Evolutionary conservation across 2,797 vertebrate genomes (phyloP).

Genomic region (Leptatherina wallacei): DNA sequence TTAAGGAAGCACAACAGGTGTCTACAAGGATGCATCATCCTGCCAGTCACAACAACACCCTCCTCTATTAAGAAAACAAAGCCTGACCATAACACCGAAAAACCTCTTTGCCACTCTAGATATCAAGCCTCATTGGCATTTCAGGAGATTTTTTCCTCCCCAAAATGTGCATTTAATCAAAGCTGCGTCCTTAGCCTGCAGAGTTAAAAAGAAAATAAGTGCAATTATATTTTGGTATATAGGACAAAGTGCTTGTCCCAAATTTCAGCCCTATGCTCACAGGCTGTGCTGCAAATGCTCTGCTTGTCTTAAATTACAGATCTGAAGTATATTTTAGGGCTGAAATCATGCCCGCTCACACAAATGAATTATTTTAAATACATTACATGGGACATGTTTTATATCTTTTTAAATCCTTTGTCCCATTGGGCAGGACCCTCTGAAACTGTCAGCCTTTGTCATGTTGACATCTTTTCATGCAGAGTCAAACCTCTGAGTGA

Average conservation of each 20-base stretch:
- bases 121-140: background rate
- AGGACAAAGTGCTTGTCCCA: background rate
- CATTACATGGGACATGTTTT: conserved; percentile 8
- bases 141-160: background rate
- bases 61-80: background rate
- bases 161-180: background rate
- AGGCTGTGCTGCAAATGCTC: background rate
- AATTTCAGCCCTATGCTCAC: background rate
- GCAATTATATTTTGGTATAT: background rate
- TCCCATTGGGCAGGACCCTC: conserved; percentile 9
- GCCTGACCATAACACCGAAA: background rate
- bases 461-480: background rate
- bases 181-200: background rate
- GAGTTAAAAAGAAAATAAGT: background rate
- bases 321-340: background rate
- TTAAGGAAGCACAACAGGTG: conserved; percentile 71
- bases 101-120: background rate
- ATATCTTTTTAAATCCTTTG: conserved; percentile 24
- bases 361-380: conserved; percentile 27
- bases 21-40: conserved; percentile 3
- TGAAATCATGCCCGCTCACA: conserved; percentile 6
- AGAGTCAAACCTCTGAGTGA: conserved; percentile 22
- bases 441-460: conserved; percentile 8
- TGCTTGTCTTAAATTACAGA: background rate
- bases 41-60: background rate